Evolutionary conservation across 1,140 invertebrate genomes (phyloP).

Genomic region (Dinoponera quadriceps): DNA sequence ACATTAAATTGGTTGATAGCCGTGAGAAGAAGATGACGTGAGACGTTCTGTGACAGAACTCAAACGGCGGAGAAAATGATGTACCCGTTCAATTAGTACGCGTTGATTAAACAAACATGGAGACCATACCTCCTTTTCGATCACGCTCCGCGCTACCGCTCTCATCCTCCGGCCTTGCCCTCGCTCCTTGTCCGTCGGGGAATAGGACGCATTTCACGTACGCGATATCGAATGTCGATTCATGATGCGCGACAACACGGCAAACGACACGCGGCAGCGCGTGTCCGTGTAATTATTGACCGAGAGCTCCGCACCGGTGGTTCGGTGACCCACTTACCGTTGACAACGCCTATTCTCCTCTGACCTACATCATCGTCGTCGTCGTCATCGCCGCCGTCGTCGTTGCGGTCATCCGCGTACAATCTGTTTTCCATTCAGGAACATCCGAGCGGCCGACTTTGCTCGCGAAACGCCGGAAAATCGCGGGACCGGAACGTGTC

Average conservation of each 20-base stretch:
- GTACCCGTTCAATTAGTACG: too few relatives aligned
- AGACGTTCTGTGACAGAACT: too few relatives aligned
- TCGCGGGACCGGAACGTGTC: background rate
- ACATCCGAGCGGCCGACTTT: conserved; percentile 38
- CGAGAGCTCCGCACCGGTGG: conserved; percentile 5
- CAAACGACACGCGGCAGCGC: background rate
- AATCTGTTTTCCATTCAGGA: conserved; percentile 44
- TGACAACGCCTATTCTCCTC: conserved; percentile 58
- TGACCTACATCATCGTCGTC: conserved; percentile 52
- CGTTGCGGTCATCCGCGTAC: conserved; percentile 1
- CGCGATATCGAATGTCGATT: conserved; percentile 25
- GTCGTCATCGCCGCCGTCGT: conserved; percentile 18
- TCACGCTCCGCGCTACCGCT: too few relatives aligned
- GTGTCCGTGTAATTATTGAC: conserved; percentile 47
- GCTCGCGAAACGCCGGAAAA: conserved; percentile 31
- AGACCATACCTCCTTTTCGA: too few relatives aligned
- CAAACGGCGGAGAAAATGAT: too few relatives aligned
- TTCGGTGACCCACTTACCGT: conserved; percentile 50
- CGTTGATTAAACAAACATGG: too few relatives aligned
- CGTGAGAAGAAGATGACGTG: too few relatives aligned
- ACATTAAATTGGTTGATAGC: too few relatives aligned
- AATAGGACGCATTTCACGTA: background rate
- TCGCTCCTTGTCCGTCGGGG: background rate
- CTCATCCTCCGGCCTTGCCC: too few relatives aligned
- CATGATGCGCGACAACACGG: background rate